Evolutionary conservation across 2,113 vertebrate species (phyloP).

Genomic region (Proterorhinus semilunaris): DNA sequence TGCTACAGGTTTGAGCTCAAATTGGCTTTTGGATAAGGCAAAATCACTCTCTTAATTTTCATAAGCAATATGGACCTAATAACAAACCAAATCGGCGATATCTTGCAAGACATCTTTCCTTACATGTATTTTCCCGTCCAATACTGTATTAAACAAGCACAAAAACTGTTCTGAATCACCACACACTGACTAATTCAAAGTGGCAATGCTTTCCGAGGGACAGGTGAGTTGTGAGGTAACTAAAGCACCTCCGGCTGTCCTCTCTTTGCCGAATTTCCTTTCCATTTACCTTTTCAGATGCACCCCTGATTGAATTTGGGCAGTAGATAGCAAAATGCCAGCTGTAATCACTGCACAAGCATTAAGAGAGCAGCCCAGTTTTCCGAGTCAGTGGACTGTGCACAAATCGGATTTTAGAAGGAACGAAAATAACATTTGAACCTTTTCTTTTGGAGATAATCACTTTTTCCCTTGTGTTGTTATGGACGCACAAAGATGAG

Average conservation of each 20-base stretch:
- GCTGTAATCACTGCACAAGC: slow-evolving; percentile 60
- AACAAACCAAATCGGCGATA: too few species aligned
- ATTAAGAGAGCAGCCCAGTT: slow-evolving; percentile 49
- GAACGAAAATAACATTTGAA: background rate
- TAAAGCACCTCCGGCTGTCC: slow-evolving; percentile 44
- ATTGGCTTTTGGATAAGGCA: too few species aligned
- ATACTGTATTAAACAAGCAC: background rate
- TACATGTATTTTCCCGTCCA: too few species aligned
- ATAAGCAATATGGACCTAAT: too few species aligned
- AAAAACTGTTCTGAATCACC: background rate
- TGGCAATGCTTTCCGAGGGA: background rate
- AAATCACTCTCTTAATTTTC: too few species aligned
- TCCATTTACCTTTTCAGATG: slow-evolving; percentile 55
- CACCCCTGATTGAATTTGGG: slow-evolving; percentile 44
- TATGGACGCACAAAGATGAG: background rate
- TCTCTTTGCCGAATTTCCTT: slow-evolving; percentile 43
- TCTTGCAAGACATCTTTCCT: too few species aligned
- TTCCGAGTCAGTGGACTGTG: slow-evolving; percentile 44
- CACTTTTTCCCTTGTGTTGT: background rate
- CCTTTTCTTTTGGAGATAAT: background rate
- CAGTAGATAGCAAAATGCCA: slow-evolving; percentile 38
- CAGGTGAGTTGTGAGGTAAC: slow-evolving; percentile 42
- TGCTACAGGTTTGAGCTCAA: too few species aligned
- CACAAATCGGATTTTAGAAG: slow-evolving; percentile 45
- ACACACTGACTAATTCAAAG: background rate